Evolutionary conservation across 1,140 invertebrate species (phyloP).

Genomic region (Philaenus spumarius): DNA sequence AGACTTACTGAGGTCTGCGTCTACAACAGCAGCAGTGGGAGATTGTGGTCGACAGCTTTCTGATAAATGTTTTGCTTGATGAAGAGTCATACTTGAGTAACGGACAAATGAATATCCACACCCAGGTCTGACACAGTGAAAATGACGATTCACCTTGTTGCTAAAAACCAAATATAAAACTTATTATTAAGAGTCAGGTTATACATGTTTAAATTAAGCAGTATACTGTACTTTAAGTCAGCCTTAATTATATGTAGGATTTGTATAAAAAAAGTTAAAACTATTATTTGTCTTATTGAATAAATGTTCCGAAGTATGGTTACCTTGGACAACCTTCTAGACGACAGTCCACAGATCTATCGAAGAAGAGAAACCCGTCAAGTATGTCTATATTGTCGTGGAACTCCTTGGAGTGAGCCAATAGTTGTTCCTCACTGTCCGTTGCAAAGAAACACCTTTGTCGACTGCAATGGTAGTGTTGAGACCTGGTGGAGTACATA

Average conservation of each 20-base stretch:
- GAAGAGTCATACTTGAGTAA: constrained; percentile 63
- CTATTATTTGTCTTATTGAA: too few species aligned
- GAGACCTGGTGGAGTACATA: constrained; percentile 45
- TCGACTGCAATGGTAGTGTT: constrained; percentile 70
- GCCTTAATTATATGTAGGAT: too few species aligned
- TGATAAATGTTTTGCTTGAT: constrained; percentile 54
- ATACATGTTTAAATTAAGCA: too few species aligned
- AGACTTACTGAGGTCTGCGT: constrained; percentile 18
- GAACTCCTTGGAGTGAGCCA: constrained; percentile 71
- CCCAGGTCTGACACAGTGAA: constrained; percentile 64
- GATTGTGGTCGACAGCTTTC: constrained; percentile 11
- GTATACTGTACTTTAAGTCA: too few species aligned
- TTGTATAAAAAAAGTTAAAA: too few species aligned
- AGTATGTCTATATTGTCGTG: constrained; percentile 75
- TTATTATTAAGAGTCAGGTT: too few species aligned
- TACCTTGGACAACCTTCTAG: constrained; percentile 54
- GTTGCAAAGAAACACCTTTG: constrained; percentile 67
- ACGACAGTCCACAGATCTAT: constrained; percentile 68
- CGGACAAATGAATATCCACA: constrained; percentile 71
- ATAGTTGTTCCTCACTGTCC: constrained; percentile 55
- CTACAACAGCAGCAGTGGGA: background rate
- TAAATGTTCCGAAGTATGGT: too few species aligned
- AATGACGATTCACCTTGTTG: constrained; percentile 65
- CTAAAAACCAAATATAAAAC: constrained; percentile 37
- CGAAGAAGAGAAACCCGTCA: constrained; percentile 77